A percentile compares a stretch with the other conserved stretches of the same genome.
Evolutionary conservation across 2,797 vertebrate genomes (phyloP).

Genomic region (Helostoma temminkii): DNA sequence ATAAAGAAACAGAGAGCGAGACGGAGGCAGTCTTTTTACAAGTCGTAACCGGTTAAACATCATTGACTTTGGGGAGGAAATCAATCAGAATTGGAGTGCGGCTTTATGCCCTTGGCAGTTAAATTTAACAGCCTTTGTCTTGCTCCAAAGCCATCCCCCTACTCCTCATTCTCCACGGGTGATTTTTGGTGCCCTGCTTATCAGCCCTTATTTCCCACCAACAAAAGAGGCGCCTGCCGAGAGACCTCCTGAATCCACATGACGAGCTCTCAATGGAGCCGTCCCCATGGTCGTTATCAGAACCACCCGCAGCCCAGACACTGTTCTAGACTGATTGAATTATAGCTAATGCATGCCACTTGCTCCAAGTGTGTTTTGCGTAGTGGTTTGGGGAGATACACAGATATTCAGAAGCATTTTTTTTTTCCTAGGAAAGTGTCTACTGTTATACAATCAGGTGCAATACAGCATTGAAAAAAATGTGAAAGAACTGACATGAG

Average conservation of each 20-base stretch:
- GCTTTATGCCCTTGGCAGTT: slow-evolving; percentile 67
- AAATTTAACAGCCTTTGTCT: slow-evolving; percentile 74
- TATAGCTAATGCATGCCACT: slow-evolving; percentile 67
- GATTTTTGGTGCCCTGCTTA: slow-evolving; percentile 74
- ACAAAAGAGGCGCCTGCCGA: slow-evolving; percentile 65
- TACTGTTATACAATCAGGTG: slow-evolving; percentile 9
- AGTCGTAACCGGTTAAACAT: slow-evolving; percentile 55
- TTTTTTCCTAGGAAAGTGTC: slow-evolving; percentile 37
- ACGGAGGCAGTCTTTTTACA: slow-evolving; percentile 38
- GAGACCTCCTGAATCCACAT: slow-evolving; percentile 65
- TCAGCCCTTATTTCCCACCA: slow-evolving; percentile 71
- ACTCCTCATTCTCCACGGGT: slow-evolving; percentile 52
- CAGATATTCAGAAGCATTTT: slow-evolving; percentile 37
- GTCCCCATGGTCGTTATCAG: slow-evolving; percentile 64
- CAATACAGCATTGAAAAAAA: slow-evolving; percentile 19
- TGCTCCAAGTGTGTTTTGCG: slow-evolving; percentile 34
- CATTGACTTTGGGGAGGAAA: slow-evolving; percentile 71
- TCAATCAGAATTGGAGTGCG: slow-evolving; percentile 69
- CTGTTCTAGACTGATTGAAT: slow-evolving; percentile 73
- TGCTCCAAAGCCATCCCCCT: slow-evolving; percentile 18
- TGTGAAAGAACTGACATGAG: slow-evolving; percentile 7
- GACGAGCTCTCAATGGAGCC: slow-evolving; percentile 67
- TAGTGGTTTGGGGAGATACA: neutral
- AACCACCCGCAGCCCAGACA: slow-evolving; percentile 55
- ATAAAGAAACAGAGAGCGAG: slow-evolving; percentile 41